phyloP scores from a whole-genome alignment of 2,113 vertebrate genomes.

The Steatornis caripensis region DNA sequence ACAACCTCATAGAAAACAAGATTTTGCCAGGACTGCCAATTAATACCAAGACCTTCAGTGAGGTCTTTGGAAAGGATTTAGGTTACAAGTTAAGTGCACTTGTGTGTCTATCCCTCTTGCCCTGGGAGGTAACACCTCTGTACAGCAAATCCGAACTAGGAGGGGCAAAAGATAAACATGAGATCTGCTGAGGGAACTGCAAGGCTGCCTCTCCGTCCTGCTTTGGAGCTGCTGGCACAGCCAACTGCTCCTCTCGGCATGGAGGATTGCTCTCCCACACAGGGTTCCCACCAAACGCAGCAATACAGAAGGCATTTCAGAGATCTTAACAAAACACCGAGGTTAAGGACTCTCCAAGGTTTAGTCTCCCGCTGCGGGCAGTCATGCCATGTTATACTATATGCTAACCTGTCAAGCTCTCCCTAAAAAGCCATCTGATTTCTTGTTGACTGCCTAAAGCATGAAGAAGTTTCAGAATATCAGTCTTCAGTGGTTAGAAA shows the following conservation, averaged over 20 bases:
- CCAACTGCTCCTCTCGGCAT: neutral
- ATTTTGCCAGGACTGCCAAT: neutral
- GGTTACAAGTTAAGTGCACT: neutral
- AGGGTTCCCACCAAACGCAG: neutral
- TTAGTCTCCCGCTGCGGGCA: neutral
- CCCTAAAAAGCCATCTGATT: neutral
- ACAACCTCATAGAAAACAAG: neutral
- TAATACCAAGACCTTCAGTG: neutral
- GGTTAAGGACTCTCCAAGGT: neutral
- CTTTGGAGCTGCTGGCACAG: neutral
- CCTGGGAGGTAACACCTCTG: neutral
- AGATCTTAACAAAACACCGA: neutral
- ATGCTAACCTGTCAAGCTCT: neutral
- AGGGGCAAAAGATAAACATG: neutral
- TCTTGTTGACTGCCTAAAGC: neutral
- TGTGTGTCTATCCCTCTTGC: neutral
- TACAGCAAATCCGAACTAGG: neutral
- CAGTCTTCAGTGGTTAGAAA: neutral
- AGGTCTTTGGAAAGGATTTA: neutral
- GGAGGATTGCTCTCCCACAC: neutral
- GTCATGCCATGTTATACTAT: accelerated
- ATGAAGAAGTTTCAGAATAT: neutral
- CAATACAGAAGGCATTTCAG: neutral
- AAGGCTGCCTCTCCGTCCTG: neutral
- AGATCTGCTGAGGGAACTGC: neutral